These are phyloP conservation scores for Tenthredo scrophulariae DNA, from an alignment of 2,888 invertebrate species.

Conservation along the genomic window DNA sequence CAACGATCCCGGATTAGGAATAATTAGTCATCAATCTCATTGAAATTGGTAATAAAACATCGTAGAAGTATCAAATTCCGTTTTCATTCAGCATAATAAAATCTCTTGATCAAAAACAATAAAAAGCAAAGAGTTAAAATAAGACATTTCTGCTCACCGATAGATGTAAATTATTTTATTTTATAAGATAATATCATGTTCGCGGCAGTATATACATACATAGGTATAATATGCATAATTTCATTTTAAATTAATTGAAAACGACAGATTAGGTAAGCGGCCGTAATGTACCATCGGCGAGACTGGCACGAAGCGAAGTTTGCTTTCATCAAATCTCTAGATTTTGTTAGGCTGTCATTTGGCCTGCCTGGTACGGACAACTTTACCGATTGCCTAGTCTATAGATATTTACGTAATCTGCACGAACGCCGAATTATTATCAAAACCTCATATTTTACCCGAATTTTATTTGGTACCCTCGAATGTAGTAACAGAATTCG, in stretches of 20 bases:
- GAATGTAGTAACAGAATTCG: not conserved
- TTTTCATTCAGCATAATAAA: not conserved
- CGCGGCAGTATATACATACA: not conserved
- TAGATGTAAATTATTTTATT: not conserved
- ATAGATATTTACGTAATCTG: not conserved
- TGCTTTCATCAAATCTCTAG: not conserved
- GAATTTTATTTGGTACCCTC: not conserved
- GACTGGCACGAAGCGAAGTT: conserved; percentile 31
- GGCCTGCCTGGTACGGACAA: conserved; percentile 33
- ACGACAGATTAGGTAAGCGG: not conserved
- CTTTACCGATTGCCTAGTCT: not conserved
- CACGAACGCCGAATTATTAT: not conserved
- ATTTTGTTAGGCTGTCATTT: conserved; percentile 19
- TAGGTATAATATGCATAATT: not conserved
- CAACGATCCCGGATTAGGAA: not conserved
- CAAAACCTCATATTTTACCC: not conserved
- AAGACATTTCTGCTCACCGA: not conserved
- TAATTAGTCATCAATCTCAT: not conserved
- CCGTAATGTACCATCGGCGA: not conserved
- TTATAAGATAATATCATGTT: not conserved
- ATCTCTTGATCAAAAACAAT: not conserved
- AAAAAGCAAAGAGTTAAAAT: not conserved
- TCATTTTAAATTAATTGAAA: not conserved
- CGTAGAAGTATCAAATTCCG: not conserved
- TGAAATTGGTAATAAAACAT: not conserved